These are phyloP conservation scores for Pachliopta kotzebuea DNA, from an alignment of 2,888 invertebrate genomes.

Conservation along the genomic window DNA sequence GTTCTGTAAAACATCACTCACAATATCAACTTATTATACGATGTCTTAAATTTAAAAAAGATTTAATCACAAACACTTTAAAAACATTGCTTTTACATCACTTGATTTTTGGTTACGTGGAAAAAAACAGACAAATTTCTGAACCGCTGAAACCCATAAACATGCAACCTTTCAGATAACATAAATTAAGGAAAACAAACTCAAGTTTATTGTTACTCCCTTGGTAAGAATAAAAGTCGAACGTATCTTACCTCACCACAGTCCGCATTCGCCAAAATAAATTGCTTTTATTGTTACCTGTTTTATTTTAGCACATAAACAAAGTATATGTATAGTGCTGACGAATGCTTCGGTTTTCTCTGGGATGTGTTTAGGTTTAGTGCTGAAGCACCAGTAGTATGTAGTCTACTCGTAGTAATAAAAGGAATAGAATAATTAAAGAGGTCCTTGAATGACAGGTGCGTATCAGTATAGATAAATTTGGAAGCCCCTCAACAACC, in stretches of 20 bases:
- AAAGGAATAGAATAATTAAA: no score
- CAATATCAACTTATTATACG: neutral
- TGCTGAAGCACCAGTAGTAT: no score
- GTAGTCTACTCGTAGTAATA: no score
- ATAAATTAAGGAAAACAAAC: conserved; percentile 13
- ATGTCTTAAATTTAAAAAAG: no score
- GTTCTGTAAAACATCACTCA: neutral
- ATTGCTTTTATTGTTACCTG: neutral
- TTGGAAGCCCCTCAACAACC: no score
- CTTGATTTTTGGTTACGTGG: neutral
- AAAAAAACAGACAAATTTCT: neutral
- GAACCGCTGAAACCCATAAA: conserved; percentile 9
- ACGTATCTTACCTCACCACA: conserved; percentile 13
- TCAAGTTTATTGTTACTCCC: conserved; percentile 15
- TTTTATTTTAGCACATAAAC: neutral
- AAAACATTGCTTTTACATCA: no score
- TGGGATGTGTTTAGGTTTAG: no score
- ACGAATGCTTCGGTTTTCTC: no score
- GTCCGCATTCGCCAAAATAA: conserved; percentile 2
- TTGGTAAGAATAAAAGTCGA: conserved; percentile 14
- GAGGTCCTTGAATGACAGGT: no score
- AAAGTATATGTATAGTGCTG: neutral
- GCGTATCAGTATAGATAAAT: no score
- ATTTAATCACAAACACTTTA: neutral
- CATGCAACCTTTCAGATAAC: conserved; percentile 7